Conservation (phyloP, 2,888 invertebrate species). For the Tetranychus piercei region DNA sequence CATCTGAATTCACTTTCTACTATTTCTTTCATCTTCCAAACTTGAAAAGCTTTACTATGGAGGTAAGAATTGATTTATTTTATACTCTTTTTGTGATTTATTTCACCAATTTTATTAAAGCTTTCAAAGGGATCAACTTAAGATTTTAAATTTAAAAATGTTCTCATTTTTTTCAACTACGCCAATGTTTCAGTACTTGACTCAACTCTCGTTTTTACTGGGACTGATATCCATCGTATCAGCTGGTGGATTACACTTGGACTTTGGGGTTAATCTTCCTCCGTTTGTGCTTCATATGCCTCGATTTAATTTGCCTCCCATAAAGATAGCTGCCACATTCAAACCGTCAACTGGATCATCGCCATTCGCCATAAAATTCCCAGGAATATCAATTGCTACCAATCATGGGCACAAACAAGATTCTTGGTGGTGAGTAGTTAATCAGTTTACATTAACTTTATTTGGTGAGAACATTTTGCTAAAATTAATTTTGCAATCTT, state of each 20-base stretch:
- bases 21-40: neutral
- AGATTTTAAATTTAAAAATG: too few relatives aligned
- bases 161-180: too few relatives aligned
- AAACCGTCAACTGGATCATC: slow-evolving; percentile 1
- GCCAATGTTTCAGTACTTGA: too few relatives aligned
- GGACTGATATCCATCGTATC: neutral
- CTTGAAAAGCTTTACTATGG: neutral
- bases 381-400: neutral
- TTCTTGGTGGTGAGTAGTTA: neutral
- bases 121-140: too few relatives aligned
- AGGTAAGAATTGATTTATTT: too few relatives aligned
- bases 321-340: neutral
- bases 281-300: slow-evolving; percentile 1
- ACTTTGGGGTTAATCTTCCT: slow-evolving; percentile 4
- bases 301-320: neutral
- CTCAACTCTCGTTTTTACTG: neutral
- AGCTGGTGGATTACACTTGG: neutral
- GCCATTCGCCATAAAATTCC: neutral
- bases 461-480: too few relatives aligned
- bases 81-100: too few relatives aligned
- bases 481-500: too few relatives aligned
- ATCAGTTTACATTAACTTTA: too few relatives aligned
- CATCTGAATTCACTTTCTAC: neutral
- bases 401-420: neutral
- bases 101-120: too few relatives aligned